Base-by-base conservation (phyloP, 2,797 vertebrate genomes). In the Heteromormyrus szaboi region DNA sequence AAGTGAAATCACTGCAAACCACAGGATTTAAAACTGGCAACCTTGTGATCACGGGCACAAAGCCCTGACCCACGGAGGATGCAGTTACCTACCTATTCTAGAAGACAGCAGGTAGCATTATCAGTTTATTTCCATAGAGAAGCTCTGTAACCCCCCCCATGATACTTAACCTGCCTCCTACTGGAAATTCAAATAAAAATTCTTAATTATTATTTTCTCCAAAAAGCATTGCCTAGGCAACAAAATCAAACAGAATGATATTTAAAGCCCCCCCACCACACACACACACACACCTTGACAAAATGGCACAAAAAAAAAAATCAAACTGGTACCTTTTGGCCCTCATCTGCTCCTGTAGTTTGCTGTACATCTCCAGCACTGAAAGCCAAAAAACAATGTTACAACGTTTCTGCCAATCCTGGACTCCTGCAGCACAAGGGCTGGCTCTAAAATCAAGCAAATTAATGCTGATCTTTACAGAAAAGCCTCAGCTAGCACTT, bases 331-430 rank as follows among this genome's bases (percentile, higher is more conserved):
- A 99, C 98, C 98, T 96, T 96, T 98, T 99, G 50, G 96, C 95
- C 91, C 94, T 97, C 98, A 99, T 99, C 93, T 99, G 98, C 89
- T 98, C 98, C 93, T 97, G 97, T 37, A 99, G 94, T 90, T 97
- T 97, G 94, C 96, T 97, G 95, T 99, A 99, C 98, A 99, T 99
- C 95, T 99, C 97, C 93, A 99, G 93, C 48, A 99, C 98, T 99
- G 94, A 65, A 94, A 90, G 87, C 90, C 22, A 87, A 85, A 51
- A 84, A 84, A 50, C 46, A 51, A 25, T 19, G 29, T 65, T 53
- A 62, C 53, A 22, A 56, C 4, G 7, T 19, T 83, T 33, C 44
- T 65, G 37, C 7, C 37, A 17, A 11, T 11, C 33, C 17, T 12
- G 19, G 86, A 22, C 37, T 44, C 3, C 37, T 12, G 8, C 37